These are phyloP conservation scores for Sebastes itinus DNA, from an alignment of 2,797 vertebrate species.

Conservation along the genomic window DNA sequence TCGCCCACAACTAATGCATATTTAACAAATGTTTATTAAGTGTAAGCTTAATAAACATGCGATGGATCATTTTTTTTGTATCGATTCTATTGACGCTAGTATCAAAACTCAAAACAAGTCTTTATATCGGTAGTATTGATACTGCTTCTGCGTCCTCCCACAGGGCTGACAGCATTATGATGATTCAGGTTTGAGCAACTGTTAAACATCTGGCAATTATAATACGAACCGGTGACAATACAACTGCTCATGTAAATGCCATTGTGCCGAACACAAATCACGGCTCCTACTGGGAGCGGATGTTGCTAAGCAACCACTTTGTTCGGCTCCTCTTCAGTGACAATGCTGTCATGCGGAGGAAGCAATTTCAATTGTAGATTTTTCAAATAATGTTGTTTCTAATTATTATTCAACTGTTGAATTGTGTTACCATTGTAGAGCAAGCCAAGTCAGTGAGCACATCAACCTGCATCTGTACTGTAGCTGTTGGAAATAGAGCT, in stretches of 20 bases:
- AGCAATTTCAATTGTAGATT: neutral
- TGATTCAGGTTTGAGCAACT: slow-evolving; percentile 4
- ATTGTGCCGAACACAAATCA: neutral
- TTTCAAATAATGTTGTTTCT: neutral
- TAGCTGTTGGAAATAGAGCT: neutral
- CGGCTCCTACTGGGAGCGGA: neutral
- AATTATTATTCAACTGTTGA: neutral
- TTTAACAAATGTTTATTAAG: neutral
- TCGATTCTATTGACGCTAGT: neutral
- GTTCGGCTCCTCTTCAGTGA: neutral
- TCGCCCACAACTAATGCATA: neutral
- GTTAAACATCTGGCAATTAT: slow-evolving; percentile 1
- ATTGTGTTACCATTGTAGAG: neutral
- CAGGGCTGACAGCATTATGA: neutral
- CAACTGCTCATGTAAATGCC: neutral
- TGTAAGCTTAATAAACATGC: neutral
- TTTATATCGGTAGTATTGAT: neutral
- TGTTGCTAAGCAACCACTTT: neutral
- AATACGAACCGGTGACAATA: neutral
- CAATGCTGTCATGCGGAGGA: neutral
- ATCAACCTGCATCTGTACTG: neutral
- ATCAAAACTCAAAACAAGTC: neutral
- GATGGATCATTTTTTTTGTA: neutral
- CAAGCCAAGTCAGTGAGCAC: neutral
- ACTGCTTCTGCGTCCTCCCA: neutral